Percentiles rank a stretch among this genome's conserved stretches.
phyloP scores from a whole-genome alignment of 2,113 vertebrate species.

The Crotalus viridis region DNA sequence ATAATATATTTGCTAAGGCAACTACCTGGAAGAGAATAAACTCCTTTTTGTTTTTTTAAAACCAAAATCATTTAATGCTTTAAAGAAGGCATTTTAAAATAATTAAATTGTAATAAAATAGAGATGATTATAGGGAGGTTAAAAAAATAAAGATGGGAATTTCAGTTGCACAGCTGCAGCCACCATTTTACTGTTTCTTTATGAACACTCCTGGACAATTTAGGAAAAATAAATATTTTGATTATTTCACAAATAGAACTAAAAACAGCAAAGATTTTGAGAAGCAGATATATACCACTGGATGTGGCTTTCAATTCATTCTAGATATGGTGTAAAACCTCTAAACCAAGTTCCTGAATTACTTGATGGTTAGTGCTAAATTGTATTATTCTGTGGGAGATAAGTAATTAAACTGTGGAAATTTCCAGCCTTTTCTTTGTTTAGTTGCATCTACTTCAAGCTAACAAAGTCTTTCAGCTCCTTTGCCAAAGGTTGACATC shows the following conservation, averaged over 20 bases:
- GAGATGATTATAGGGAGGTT: background rate
- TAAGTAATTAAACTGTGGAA: background rate
- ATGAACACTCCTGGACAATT: background rate
- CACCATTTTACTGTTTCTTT: background rate
- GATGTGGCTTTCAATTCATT: background rate
- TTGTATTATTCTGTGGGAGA: background rate
- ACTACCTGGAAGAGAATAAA: background rate
- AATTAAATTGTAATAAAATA: background rate
- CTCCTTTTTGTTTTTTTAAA: background rate
- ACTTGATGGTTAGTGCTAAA: background rate
- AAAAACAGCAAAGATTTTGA: background rate
- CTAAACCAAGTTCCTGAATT: background rate
- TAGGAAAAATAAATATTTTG: background rate
- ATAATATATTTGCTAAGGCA: background rate
- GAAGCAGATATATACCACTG: background rate
- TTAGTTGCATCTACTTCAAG: background rate
- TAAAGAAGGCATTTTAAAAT: background rate
- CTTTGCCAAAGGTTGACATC: background rate
- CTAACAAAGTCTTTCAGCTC: background rate
- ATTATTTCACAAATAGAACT: background rate
- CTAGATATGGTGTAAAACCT: background rate
- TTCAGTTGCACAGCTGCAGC: background rate
- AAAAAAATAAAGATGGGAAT: background rate
- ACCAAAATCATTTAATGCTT: background rate
- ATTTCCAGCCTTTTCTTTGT: background rate